phyloP scores from a whole-genome alignment of 1,140 invertebrate species.

The Aphelenchoides avenae region DNA sequence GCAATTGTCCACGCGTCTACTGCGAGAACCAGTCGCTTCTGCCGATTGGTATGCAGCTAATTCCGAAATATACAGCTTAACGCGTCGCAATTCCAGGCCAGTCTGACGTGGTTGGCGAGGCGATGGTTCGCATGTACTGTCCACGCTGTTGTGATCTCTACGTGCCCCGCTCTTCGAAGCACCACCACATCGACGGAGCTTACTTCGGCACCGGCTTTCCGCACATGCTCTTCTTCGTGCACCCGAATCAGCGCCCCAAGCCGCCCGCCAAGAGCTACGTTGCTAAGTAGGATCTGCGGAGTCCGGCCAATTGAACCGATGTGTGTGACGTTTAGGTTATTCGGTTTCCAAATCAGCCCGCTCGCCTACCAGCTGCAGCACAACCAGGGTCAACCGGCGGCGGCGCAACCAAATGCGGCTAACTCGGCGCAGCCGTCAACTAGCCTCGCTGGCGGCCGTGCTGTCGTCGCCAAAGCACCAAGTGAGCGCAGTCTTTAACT shows the following conservation, averaged over 20 bases:
- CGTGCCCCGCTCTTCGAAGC: conserved; percentile 92
- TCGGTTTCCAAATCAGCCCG: conserved; percentile 81
- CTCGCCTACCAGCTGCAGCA: conserved; percentile 46
- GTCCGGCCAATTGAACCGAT: no score
- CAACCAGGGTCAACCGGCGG: no score
- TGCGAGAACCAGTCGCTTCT: conserved; percentile 95
- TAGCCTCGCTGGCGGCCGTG: no score
- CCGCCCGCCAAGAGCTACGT: conserved; percentile 92
- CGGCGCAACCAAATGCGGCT: no score
- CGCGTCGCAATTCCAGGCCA: conserved; percentile 68
- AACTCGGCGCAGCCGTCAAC: no score
- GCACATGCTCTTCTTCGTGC: conserved; percentile 96
- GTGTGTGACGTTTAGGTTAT: no score
- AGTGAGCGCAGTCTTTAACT: no score
- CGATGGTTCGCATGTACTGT: conserved; percentile 98
- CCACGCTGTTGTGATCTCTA: conserved; percentile 99
- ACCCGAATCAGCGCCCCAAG: conserved; percentile 96
- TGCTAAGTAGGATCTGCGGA: conserved; percentile 70
- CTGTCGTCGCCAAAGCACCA: no score
- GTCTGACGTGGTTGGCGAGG: conserved; percentile 94
- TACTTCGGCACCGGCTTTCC: conserved; percentile 84
- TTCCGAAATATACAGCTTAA: conserved; percentile 16
- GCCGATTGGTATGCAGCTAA: conserved; percentile 74
- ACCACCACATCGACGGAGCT: conserved; percentile 98
- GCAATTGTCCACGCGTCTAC: conserved; percentile 83